Conservation (phyloP, 1,140 invertebrate genomes). For the Harpegnathos saltator region DNA sequence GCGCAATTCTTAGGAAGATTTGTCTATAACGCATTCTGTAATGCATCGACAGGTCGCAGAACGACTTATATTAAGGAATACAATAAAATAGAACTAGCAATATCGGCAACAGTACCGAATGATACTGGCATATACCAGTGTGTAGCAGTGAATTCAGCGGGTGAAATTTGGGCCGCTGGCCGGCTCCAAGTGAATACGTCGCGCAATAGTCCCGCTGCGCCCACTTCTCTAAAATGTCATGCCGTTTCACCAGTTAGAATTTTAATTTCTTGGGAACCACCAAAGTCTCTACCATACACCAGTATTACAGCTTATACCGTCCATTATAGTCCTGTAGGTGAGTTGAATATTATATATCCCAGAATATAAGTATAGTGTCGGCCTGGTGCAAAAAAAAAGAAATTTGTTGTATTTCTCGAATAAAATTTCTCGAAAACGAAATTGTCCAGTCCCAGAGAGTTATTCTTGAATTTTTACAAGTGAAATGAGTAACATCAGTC, state of each 20-base stretch:
- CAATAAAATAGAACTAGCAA: constrained; percentile 86
- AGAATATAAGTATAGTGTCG: neutral
- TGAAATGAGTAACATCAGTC: neutral
- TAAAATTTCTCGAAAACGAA: neutral
- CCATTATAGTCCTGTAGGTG: constrained; percentile 88
- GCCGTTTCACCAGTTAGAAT: constrained; percentile 87
- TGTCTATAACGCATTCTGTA: neutral
- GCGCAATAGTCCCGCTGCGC: constrained; percentile 87
- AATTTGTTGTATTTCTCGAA: neutral
- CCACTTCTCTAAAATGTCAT: constrained; percentile 86
- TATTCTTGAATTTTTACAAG: too few species aligned
- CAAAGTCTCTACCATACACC: constrained; percentile 82
- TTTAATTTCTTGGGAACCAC: constrained; percentile 87
- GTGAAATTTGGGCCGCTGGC: constrained; percentile 88
- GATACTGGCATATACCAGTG: constrained; percentile 93
- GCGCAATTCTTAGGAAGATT: constrained; percentile 5
- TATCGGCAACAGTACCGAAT: constrained; percentile 88
- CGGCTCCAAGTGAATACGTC: constrained; percentile 87
- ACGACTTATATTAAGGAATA: constrained; percentile 84
- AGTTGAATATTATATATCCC: constrained; percentile 62
- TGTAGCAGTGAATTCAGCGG: constrained; percentile 89
- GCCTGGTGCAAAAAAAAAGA: neutral
- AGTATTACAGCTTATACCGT: constrained; percentile 88
- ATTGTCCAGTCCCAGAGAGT: too few species aligned
- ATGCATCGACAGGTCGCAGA: constrained; percentile 84